Evolutionary conservation across 2,888 invertebrate genomes (phyloP).

Genomic region (Tiliacea citrago): DNA sequence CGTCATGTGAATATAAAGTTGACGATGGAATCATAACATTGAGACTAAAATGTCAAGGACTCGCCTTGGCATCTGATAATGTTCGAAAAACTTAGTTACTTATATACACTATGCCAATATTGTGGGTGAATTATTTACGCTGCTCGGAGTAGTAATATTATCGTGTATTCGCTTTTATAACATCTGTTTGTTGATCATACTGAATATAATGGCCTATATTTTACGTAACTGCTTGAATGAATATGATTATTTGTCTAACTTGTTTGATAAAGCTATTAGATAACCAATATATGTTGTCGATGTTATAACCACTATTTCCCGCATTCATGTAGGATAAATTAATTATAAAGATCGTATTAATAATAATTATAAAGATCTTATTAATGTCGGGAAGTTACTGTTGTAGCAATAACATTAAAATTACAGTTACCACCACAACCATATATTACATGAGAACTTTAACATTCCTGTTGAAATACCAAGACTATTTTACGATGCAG

Average conservation of each 20-base stretch:
- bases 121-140: slow-evolving; percentile 10
- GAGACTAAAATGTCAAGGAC: slow-evolving; percentile 50
- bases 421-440: background rate
- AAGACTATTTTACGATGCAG: slow-evolving; percentile 42
- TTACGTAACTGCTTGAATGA: slow-evolving; percentile 13
- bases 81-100: slow-evolving; percentile 47
- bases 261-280: slow-evolving; percentile 4
- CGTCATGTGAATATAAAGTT: slow-evolving; percentile 50
- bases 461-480: slow-evolving; percentile 33
- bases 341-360: too few species aligned
- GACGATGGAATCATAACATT: slow-evolving; percentile 21
- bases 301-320: background rate
- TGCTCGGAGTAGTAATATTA: slow-evolving; percentile 24
- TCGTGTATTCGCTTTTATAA: slow-evolving; percentile 23
- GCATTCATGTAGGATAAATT: background rate
- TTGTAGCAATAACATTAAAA: slow-evolving; percentile 1
- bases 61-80: slow-evolving; percentile 60
- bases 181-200: slow-evolving; percentile 28
- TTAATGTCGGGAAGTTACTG: background rate
- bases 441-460: background rate
- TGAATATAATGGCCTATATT: slow-evolving; percentile 25
- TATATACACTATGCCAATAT: slow-evolving; percentile 36
- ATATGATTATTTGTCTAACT: slow-evolving; percentile 15
- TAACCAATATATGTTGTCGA: background rate
- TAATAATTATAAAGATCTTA: background rate